Conservation (phyloP, 2,888 invertebrate species). For the Colostygia pectinataria region DNA sequence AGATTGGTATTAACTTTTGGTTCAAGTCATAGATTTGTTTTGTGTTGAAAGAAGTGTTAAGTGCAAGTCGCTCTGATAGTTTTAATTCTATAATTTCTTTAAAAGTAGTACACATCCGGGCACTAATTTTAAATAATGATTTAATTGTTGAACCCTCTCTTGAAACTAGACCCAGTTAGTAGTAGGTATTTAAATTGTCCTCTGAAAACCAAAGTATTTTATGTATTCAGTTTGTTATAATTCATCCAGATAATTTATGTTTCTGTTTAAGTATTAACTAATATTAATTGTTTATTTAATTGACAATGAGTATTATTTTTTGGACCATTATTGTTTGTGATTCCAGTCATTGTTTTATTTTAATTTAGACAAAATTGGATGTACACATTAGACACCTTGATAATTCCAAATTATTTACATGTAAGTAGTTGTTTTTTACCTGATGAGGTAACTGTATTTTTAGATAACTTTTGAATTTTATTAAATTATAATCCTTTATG, state of each 20-base stretch:
- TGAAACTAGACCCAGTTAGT: conserved; percentile 7
- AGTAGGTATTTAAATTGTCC: conserved; percentile 51
- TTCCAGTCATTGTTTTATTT: conserved; percentile 36
- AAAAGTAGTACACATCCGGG: conserved; percentile 18
- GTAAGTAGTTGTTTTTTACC: conserved; percentile 24
- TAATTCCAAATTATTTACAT: conserved; percentile 30
- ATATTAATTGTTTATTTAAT: conserved; percentile 52
- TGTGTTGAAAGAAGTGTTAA: too few species aligned
- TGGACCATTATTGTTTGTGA: conserved; percentile 55
- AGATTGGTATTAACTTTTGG: too few species aligned
- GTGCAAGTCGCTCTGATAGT: conserved; percentile 19
- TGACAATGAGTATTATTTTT: conserved; percentile 66
- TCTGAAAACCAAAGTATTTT: conserved; percentile 73
- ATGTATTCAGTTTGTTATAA: conserved; percentile 53
- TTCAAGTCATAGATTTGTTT: too few species aligned
- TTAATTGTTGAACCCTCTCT: conserved; percentile 17
- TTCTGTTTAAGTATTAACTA: conserved; percentile 53
- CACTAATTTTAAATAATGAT: conserved; percentile 27
- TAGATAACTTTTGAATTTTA: conserved; percentile 40
- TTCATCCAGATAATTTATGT: conserved; percentile 50
- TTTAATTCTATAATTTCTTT: conserved; percentile 21
- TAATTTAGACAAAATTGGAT: conserved; percentile 27
- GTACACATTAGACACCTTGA: conserved; percentile 7
- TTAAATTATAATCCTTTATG: conserved; percentile 42
- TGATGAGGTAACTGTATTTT: conserved; percentile 36